Evolutionary conservation across 2,113 vertebrate genomes (phyloP).

Genomic region (Pogona vitticeps): DNA sequence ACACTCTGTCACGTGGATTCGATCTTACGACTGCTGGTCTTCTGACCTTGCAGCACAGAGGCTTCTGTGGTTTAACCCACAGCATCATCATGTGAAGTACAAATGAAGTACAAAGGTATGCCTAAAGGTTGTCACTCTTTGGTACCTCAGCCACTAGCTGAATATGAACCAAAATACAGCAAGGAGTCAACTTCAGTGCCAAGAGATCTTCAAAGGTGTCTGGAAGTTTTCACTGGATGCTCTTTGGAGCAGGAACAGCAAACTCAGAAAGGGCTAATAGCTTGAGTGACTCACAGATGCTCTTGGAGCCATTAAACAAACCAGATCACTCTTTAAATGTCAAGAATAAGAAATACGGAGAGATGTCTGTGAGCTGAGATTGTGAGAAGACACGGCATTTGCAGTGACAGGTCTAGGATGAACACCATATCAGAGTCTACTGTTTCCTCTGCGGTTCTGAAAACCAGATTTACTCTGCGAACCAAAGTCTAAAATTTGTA

Average conservation of each 20-base stretch:
- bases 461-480: not conserved
- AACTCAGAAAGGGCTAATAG: slow-evolving; percentile 5
- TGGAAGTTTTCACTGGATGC: slow-evolving; percentile 30
- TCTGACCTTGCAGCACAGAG: too few relatives aligned
- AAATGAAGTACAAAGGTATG: not conserved
- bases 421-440: not conserved
- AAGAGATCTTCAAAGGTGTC: slow-evolving; percentile 30
- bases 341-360: not conserved
- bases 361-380: not conserved
- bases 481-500: not conserved
- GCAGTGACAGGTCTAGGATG: accelerated
- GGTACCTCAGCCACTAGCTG: not conserved
- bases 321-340: slow-evolving; percentile 26
- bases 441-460: not conserved
- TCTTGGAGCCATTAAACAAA: slow-evolving; percentile 17
- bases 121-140: slow-evolving; percentile 4
- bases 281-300: not conserved
- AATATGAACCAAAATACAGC: not conserved
- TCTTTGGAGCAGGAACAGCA: slow-evolving; percentile 33
- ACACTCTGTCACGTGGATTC: too few relatives aligned
- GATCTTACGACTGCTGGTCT: too few relatives aligned
- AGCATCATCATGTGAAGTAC: too few relatives aligned
- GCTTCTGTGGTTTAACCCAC: too few relatives aligned
- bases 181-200: slow-evolving; percentile 40
- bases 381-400: not conserved